Base-by-base conservation (phyloP, 2,888 invertebrate species). In the Gastracanthus pulcherrimus region DNA sequence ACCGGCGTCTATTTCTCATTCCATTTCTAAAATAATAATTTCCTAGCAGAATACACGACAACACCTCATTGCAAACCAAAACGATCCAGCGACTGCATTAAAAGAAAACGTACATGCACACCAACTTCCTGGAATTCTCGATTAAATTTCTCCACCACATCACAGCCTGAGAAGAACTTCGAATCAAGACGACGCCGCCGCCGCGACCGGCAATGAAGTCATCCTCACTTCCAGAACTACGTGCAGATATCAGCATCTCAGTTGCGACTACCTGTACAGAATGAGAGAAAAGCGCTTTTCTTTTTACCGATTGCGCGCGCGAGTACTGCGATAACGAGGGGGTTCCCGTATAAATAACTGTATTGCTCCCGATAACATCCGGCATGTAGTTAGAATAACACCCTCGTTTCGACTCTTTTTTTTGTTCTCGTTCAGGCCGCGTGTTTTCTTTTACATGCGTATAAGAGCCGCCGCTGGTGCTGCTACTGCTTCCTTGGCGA, bases 341-440 rank as follows among this genome's bases (percentile, higher is more conserved):
- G 84, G 45, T 77, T 72, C 64, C 84, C 84, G 85, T 87, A 88
- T 88, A 90, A 89, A 90, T 90, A 91, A 90, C 88, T 89, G 89
- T 90, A 90, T 90, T 89, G 89, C 87, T 72, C 64, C 82, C 86
- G 87, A 88, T 88, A 88, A 86, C 85, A 88, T 88, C 87, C 89
- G 83, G 81, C 80, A 82, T n/a, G 84, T 80, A 75, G 84, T 82
- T 45, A 83, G 83, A 86, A 85, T 83, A 81, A 82, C 82, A 77
- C 84, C 87, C 84, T 86, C 85, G 86, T 88, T 88, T 88, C 85
- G 84, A 81, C 84, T 85, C 82, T 31, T 48, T 51, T 16, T 71
- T 71, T 51, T 36, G 36, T 74, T 84, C 66, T 26, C 23, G 1
- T 7, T 48, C 69, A 31, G 19, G 45, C 11, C 1, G 0, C n/a